Conservation (phyloP, 2,888 invertebrate genomes). For the Serrognathus titanus region DNA sequence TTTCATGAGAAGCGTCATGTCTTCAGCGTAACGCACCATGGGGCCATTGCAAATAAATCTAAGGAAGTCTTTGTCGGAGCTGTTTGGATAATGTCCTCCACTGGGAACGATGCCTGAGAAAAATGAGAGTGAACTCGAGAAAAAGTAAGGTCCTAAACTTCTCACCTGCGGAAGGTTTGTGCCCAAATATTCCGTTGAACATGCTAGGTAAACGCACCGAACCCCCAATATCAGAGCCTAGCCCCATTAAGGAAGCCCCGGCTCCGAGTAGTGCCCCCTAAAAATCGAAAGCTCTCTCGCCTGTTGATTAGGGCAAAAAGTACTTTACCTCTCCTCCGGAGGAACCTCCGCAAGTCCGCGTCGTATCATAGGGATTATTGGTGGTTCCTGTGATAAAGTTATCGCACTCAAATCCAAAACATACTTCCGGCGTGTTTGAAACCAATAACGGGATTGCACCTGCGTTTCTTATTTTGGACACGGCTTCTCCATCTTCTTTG, state of each 20-base stretch:
- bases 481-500: conserved; percentile 67
- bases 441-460: conserved; percentile 87
- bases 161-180: conserved; percentile 69
- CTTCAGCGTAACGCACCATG: conserved; percentile 80
- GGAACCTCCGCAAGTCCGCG: conserved; percentile 87
- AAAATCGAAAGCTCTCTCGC: neutral
- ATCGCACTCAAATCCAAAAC: conserved; percentile 87
- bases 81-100: conserved; percentile 60
- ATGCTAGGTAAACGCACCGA: conserved; percentile 92
- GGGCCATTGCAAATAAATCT: conserved; percentile 72
- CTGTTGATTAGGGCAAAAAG: neutral
- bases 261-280: conserved; percentile 69
- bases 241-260: conserved; percentile 79
- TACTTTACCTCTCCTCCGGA: conserved; percentile 72
- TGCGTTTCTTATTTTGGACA: conserved; percentile 67
- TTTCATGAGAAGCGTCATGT: conserved; percentile 69
- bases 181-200: conserved; percentile 93
- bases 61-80: conserved; percentile 55
- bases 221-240: conserved; percentile 94
- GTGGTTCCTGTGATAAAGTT: conserved; percentile 82
- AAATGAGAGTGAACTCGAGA: conserved; percentile 46
- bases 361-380: conserved; percentile 80
- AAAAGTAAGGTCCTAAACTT: neutral
- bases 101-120: conserved; percentile 64
- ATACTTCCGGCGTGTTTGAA: conserved; percentile 90